phyloP scores from a whole-genome alignment of 2,797 vertebrate species.

The Fistularia tabacaria region DNA sequence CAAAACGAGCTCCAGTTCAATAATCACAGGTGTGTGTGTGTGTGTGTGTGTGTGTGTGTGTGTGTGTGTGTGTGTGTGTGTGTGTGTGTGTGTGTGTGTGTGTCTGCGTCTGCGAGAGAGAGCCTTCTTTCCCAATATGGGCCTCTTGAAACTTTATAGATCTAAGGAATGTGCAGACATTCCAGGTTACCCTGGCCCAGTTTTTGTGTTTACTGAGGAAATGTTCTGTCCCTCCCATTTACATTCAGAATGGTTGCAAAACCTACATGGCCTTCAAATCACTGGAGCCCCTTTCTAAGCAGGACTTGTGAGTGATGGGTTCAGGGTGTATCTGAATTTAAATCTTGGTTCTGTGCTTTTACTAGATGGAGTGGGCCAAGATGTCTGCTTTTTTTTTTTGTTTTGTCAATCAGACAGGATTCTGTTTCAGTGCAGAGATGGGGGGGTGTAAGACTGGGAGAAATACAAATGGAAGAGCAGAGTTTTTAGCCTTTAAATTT shows the following conservation, averaged over 20 bases:
- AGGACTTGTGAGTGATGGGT: neutral
- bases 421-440: slow-evolving; percentile 46
- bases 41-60: too few species aligned
- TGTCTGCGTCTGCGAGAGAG: slow-evolving; percentile 6
- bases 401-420: slow-evolving; percentile 61
- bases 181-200: slow-evolving; percentile 44
- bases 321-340: slow-evolving; percentile 8
- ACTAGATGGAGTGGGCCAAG: slow-evolving; percentile 45
- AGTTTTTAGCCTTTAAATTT: slow-evolving; percentile 27
- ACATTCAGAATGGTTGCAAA: slow-evolving; percentile 4
- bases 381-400: slow-evolving; percentile 55
- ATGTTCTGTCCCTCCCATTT: slow-evolving; percentile 12
- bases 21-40: too few species aligned
- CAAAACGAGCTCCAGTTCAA: too few species aligned
- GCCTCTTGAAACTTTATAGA: slow-evolving; percentile 55
- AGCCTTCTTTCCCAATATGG: slow-evolving; percentile 43
- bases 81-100: slow-evolving; percentile 22
- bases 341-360: slow-evolving; percentile 13
- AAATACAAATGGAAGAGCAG: slow-evolving; percentile 24
- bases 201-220: slow-evolving; percentile 44
- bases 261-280: slow-evolving; percentile 20
- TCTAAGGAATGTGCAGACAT: slow-evolving; percentile 61
- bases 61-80: slow-evolving; percentile 19
- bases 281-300: neutral
- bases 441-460: slow-evolving; percentile 41